These are phyloP conservation scores for Halocaridina rubra DNA, from an alignment of 2,888 invertebrate genomes.

Conservation along the genomic window DNA sequence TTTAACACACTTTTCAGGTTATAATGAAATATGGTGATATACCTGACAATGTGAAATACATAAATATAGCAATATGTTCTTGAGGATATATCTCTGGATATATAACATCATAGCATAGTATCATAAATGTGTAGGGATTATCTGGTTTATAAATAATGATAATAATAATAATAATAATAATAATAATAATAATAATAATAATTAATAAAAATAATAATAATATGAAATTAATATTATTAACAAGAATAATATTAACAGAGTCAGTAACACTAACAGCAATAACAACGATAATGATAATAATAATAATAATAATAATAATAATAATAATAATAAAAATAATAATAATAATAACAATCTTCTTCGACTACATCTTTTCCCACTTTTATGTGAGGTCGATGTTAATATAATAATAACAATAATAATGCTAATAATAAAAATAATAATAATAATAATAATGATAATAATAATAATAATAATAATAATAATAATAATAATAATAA, in stretches of 20 bases:
- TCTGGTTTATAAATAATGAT: too few species aligned
- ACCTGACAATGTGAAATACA: too few species aligned
- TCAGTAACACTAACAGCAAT: neutral
- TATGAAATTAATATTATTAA: neutral
- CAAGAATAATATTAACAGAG: neutral
- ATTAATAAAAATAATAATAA: neutral
- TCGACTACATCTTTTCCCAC: too few species aligned
- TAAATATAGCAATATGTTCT: too few species aligned
- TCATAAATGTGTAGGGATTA: too few species aligned
- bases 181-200: neutral
- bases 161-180: neutral
- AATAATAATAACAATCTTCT: too few species aligned
- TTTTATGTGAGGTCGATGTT: too few species aligned
- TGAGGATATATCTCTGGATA: too few species aligned
- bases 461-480: neutral
- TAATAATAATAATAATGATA: neutral
- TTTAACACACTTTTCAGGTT: too few species aligned
- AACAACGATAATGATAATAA: neutral
- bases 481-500: neutral
- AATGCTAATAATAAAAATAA: neutral
- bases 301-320: conserved; percentile 14
- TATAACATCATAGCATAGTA: too few species aligned
- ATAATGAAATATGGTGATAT: too few species aligned
- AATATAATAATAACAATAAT: too few species aligned
- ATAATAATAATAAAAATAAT: conserved; percentile 6